Evolutionary conservation across 2,888 invertebrate species (phyloP), one percentile per base, ranked within the genome.

Genomic region (Scelioninae gen. 2): DNA sequence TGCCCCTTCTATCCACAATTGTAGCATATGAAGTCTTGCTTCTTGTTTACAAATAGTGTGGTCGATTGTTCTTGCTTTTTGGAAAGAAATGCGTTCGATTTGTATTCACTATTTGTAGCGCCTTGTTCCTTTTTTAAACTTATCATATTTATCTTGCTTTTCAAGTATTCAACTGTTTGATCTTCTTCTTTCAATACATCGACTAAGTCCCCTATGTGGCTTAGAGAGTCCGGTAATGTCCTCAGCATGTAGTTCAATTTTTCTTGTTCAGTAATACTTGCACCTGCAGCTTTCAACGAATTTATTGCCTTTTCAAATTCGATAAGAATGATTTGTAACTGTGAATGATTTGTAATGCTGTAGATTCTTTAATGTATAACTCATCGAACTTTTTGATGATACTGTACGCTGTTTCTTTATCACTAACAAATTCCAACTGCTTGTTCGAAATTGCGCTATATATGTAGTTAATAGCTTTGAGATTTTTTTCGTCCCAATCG

Each of bases 111-210:
- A n/a, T n/a, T n/a, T n/a, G n/a, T n/a, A n/a, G n/a, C n/a, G n/a
- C n/a, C n/a, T n/a, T n/a, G n/a, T n/a, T n/a, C n/a, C n/a, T n/a
- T n/a, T n/a, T n/a, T n/a, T n/a, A n/a, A n/a, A n/a, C n/a, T n/a
- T n/a, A n/a, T 41, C 69, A 78, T 58, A 52, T 68, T 52, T 15
- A 80, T 77, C 76, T 82, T 81, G 22, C 18, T 75, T 75, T 78
- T 80, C 7, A 82, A 39, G 67, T 78, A 81, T 3, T 78, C 79
- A 1, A 69, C 74, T 7, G 78, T 81, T 69, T 75, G 73, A 16
- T 81, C 78, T 15, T 74, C 58, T 53, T 74, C 77, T 50, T 73
- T 73, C 76, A 78, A 39, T 5, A 76, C 33, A 11, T 70, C 63
- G 3, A 70, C 16, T 4, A 63, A 35, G 7, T 68, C 68, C 10